Evolutionary conservation across 53 echinoderm and acorn worm species (phyloP), one percentile per base, ranked within the genome.

Genomic region (Holothuria scabra): DNA sequence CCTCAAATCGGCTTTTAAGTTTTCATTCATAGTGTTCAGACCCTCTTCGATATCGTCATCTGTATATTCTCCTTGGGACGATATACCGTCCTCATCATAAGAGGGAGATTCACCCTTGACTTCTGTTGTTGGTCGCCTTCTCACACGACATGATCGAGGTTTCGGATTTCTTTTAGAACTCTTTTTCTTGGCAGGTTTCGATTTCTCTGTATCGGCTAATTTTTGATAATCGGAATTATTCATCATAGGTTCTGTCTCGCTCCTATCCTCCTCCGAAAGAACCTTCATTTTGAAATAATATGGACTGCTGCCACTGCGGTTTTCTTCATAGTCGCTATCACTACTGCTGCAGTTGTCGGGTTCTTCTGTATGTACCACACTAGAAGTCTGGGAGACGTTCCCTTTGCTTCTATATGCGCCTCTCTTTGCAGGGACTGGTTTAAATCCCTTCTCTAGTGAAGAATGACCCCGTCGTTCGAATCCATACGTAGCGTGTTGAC

Each of bases 1-100:
- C 72, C 25, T 10, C 16, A 16, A 18, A 52, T 18, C 52, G 18
- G 14, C 18, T 14, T 4, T 18, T 14, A 52, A 18, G 3, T 14
- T 30, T 26, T 57, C 59, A 12, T 32, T 32, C 21, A 78, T 56
- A 21, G 19, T 29, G 10, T 55, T 56, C 58, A 78, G 52, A 58
- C 78, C 78, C 24, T 78, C 78, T 30, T 78, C 78, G 78, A 78
- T 78, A 20, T 78, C 78, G 56, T 78, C 78, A 32, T 78, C 78
- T n/a, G 78, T 78, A n/a, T 78, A 78, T 57, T 78, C 56, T 13
- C 78, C 58, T 2, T 55, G 28, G 26, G 78, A 78, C 29, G 56
- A 28, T 19, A 56, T 4, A 6, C 33, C 78, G 30, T 56, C 78
- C 78, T 78, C 78, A 33, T 78, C 78, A 31, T 52, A 29, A 9